These are phyloP conservation scores for Eubasilissa regina DNA, from an alignment of 1,140 invertebrate genomes.

Conservation along the genomic window DNA sequence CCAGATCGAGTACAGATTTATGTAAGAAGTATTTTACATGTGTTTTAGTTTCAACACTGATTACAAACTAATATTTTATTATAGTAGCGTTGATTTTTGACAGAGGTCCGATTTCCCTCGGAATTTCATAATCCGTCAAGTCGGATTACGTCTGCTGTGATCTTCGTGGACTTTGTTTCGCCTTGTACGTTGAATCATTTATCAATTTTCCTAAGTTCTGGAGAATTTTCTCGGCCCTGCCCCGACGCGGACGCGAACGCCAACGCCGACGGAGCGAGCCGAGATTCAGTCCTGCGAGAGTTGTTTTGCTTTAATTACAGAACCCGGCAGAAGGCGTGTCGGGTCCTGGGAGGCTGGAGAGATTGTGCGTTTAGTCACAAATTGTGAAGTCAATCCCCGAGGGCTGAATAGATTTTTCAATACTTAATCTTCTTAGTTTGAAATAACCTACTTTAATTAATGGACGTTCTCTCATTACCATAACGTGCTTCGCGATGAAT, in stretches of 20 bases:
- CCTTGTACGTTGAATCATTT: background rate
- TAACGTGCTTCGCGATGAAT: constrained; percentile 4
- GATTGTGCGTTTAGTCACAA: constrained; percentile 39
- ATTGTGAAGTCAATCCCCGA: constrained; percentile 34
- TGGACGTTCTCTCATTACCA: constrained; percentile 8
- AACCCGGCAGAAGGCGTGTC: constrained; percentile 23
- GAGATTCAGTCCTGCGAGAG: background rate
- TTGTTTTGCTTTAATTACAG: constrained; percentile 44
- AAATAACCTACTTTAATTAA: constrained; percentile 41
- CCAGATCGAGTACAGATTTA: no score
- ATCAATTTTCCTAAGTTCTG: background rate
- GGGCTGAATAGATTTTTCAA: constrained; percentile 36
- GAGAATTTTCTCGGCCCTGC: background rate
- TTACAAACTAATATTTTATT: no score
- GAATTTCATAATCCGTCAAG: no score
- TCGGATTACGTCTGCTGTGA: background rate
- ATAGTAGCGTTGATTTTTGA: no score
- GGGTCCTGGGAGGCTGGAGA: constrained; percentile 28
- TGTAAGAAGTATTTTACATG: no score
- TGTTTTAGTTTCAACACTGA: no score
- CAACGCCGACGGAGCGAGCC: background rate
- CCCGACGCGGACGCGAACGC: background rate
- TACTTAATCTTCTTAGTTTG: constrained; percentile 1
- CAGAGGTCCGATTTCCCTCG: no score
- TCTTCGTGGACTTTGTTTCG: background rate